These are phyloP conservation scores for Brassicogethes aeneus DNA, from an alignment of 2,888 invertebrate species.

Conservation along the genomic window DNA sequence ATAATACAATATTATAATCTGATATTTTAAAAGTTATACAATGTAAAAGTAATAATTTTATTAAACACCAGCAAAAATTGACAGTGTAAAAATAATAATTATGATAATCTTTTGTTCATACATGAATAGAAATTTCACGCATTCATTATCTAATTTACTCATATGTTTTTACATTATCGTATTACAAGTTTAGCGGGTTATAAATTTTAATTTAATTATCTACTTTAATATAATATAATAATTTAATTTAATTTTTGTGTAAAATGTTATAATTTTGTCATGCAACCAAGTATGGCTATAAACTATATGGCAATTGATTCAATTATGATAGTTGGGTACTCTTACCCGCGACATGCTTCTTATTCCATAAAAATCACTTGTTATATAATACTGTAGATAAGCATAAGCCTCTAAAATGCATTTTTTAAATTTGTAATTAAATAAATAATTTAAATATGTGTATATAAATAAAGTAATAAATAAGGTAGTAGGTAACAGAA, in stretches of 20 bases:
- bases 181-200: conserved; percentile 40
- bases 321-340: conserved; percentile 26
- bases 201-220: conserved; percentile 40
- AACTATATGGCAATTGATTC: conserved; percentile 20
- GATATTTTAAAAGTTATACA: conserved; percentile 30
- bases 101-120: conserved; percentile 27
- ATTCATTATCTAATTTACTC: conserved; percentile 39
- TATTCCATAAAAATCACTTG: background rate
- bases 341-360: conserved; percentile 25
- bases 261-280: conserved; percentile 42
- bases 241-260: conserved; percentile 37
- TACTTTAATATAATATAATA: conserved; percentile 38
- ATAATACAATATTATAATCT: conserved; percentile 30
- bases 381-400: conserved; percentile 28
- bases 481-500: too few species aligned
- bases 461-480: too few species aligned
- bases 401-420: conserved; percentile 17
- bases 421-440: background rate
- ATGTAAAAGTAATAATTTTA: conserved; percentile 27
- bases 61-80: conserved; percentile 37
- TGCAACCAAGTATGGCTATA: conserved; percentile 40
- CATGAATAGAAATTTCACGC: conserved; percentile 35
- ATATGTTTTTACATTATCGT: conserved; percentile 41
- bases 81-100: conserved; percentile 36
- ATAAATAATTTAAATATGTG: conserved; percentile 13